phyloP scores from a whole-genome alignment of 2,888 invertebrate genomes.

The Apamea anceps region DNA sequence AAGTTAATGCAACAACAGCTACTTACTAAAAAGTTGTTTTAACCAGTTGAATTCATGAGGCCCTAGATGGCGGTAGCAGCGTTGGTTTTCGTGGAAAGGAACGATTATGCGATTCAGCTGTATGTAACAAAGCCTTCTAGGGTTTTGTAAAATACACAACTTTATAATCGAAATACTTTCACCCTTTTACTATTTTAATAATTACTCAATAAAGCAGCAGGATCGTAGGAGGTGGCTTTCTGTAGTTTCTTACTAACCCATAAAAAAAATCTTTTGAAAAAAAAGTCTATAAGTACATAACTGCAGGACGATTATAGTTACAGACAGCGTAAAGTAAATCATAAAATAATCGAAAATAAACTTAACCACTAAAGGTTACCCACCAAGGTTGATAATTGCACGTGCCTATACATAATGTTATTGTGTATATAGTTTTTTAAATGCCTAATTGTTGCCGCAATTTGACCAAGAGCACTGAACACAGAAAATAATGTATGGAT shows the following conservation, averaged over 20 bases:
- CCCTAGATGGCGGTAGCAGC: conserved; percentile 4
- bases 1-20: neutral
- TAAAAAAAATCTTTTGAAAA: neutral
- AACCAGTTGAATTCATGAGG: neutral
- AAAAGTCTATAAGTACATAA: no score
- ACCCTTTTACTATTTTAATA: neutral
- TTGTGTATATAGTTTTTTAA: conserved; percentile 47
- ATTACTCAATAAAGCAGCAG: neutral
- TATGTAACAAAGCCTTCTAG: neutral
- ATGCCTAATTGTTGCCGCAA: conserved; percentile 33
- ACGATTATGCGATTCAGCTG: neutral
- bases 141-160: neutral
- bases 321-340: conserved; percentile 6
- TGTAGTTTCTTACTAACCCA: neutral
- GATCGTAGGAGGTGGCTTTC: neutral
- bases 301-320: neutral
- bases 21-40: conserved; percentile 2
- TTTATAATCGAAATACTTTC: neutral
- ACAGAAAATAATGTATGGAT: neutral
- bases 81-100: neutral
- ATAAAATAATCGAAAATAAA: conserved; percentile 31
- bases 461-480: conserved; percentile 11
- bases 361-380: conserved; percentile 62
- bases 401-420: conserved; percentile 45
- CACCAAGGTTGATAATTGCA: conserved; percentile 64